phyloP scores from a whole-genome alignment of 2,888 invertebrate genomes.

The Pyralis farinalis region DNA sequence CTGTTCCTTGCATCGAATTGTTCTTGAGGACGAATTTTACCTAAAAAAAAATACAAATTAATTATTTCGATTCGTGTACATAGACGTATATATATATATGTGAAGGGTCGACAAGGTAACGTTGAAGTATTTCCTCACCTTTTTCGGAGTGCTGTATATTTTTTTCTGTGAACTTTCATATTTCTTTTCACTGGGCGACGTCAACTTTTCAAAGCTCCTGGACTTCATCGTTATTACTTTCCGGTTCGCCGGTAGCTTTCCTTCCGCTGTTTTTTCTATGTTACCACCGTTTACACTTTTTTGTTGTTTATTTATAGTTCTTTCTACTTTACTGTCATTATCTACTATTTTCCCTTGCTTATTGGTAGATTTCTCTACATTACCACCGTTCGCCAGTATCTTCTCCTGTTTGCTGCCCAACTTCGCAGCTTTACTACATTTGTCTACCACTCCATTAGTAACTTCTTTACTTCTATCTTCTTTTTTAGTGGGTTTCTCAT shows the following conservation, averaged over 20 bases:
- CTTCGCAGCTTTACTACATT: background rate
- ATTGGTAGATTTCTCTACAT: slow-evolving; percentile 1
- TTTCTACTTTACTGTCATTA: slow-evolving; percentile 12
- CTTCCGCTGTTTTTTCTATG: no score
- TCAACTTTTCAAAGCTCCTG: slow-evolving; percentile 46
- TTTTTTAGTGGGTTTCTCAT: no score
- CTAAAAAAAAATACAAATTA: background rate
- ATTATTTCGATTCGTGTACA: no score
- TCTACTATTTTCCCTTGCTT: slow-evolving; percentile 4
- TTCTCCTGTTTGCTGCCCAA: background rate
- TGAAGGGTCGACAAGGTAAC: background rate
- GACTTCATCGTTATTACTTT: slow-evolving; percentile 44
- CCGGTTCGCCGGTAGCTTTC: slow-evolving; percentile 14
- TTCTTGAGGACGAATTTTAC: slow-evolving; percentile 87
- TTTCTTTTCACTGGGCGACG: slow-evolving; percentile 15
- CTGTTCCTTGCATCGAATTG: slow-evolving; percentile 86
- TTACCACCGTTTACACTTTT: no score
- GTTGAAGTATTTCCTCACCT: slow-evolving; percentile 27
- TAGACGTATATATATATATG: no score
- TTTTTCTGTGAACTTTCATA: slow-evolving; percentile 16
- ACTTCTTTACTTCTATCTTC: no score
- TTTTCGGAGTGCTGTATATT: slow-evolving; percentile 71
- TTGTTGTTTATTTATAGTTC: no score
- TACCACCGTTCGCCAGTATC: background rate
- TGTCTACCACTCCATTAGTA: no score